Base-by-base conservation (phyloP, 2,113 vertebrate genomes). In the Synchiropus splendidus region DNA sequence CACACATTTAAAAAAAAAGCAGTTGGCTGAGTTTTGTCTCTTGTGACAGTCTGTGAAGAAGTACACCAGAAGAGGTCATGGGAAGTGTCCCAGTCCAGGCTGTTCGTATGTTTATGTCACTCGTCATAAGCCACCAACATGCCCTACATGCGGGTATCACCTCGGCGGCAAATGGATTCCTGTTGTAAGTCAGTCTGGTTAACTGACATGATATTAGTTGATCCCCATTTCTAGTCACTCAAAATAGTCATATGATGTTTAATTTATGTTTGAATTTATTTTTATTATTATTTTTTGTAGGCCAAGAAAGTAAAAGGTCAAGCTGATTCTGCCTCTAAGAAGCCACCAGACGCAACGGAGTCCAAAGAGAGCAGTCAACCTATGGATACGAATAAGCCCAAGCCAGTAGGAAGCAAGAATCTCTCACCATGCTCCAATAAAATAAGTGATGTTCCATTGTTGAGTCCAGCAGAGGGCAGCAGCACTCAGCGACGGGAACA, bases 81-180 rank as follows among this genome's bases (percentile, higher is more conserved):
- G 94, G 16, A 87, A 85, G 34, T 99, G 95, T 67, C 87, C 84
- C 16, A 92, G 86, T 60, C 87, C 92, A n/a, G 84, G 84, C 13
- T 99, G 95, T 60, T 86, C 88, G 11, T 99, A 93, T 55, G 86
- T 90, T 5, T 98, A 99, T 0, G 92, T 96, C 65, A 98, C 95
- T 37, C 91, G 95, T 37, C 94, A 98, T 78, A 99, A 99, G 48
- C 94, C 95, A 17, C 89, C 89, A 4, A 85, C 82, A 43, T 99
- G 95, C 52, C 94, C 94, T 0, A 58, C 71, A 0, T 98, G 95
- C 45, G 91, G 92, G 13, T 89, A 81, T 62, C 87, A 92, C 63
- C 83, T 99, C 10, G 94, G 92, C 52, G 92, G 95, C 14, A 98
- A 98, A 70, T 97, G 93, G 94, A 82, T 89, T 56, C 88, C 92